Evolutionary conservation across 2,888 invertebrate genomes (phyloP).

Genomic region (Nomada goodeniana): DNA sequence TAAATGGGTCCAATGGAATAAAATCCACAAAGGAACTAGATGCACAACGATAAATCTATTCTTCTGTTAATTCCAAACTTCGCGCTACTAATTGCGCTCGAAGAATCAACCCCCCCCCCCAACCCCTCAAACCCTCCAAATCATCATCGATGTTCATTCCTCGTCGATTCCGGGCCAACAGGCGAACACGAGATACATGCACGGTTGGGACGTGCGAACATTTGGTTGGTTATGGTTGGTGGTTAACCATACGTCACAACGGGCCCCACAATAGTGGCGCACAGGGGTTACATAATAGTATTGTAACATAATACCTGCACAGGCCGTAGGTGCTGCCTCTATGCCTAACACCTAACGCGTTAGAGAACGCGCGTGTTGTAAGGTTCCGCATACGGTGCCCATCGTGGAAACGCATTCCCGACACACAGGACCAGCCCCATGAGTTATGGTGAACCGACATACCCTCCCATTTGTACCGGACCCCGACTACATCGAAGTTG

Average conservation of each 20-base stretch:
- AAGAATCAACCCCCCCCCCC: background rate
- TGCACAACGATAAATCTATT: background rate
- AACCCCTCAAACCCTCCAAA: too few species aligned
- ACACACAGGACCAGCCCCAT: slow-evolving; percentile 62
- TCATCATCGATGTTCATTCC: too few species aligned
- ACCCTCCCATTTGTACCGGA: slow-evolving; percentile 62
- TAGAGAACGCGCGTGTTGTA: slow-evolving; percentile 20
- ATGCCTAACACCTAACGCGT: slow-evolving; percentile 56
- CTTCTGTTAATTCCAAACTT: background rate
- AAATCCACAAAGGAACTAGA: background rate
- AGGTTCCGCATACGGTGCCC: slow-evolving; percentile 27
- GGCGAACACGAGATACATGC: background rate
- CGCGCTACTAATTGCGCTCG: slow-evolving; percentile 16
- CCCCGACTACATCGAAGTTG: slow-evolving; percentile 27
- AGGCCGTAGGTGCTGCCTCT: slow-evolving; percentile 52
- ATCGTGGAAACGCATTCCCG: slow-evolving; percentile 39
- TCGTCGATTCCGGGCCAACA: background rate
- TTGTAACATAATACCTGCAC: slow-evolving; percentile 75
- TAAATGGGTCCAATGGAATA: too few species aligned
- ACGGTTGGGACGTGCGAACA: slow-evolving; percentile 71
- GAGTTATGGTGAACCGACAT: slow-evolving; percentile 62
- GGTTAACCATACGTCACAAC: slow-evolving; percentile 78
- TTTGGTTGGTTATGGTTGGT: slow-evolving; percentile 78
- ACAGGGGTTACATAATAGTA: slow-evolving; percentile 76
- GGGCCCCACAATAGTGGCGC: slow-evolving; percentile 69